A percentile compares a stretch with the other conserved stretches of the same genome.
phyloP scores from a whole-genome alignment of 2,797 vertebrate genomes.

The Argya squamiceps region DNA sequence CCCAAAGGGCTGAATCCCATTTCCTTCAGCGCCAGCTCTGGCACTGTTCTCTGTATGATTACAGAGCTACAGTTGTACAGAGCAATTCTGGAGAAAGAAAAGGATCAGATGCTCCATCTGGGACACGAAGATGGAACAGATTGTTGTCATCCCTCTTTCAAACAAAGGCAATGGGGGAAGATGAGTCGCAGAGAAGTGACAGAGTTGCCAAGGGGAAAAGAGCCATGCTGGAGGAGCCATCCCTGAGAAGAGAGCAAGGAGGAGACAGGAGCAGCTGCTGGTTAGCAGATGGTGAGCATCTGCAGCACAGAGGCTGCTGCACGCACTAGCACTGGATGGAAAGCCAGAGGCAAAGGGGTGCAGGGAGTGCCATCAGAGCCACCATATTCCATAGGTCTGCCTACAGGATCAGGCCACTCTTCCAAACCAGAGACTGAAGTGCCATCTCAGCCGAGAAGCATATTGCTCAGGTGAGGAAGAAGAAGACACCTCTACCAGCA shows the following conservation, averaged over 20 bases:
- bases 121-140: not conserved
- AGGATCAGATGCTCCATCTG: not conserved
- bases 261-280: conserved; percentile 22
- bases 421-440: not conserved
- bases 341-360: not conserved
- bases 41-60: not conserved
- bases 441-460: not conserved
- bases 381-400: not conserved
- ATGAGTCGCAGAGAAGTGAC: accelerated
- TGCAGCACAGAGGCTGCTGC: not conserved
- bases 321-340: accelerated
- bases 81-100: not conserved
- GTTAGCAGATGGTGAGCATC: conserved; percentile 41
- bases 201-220: not conserved
- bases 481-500: not conserved
- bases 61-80: not conserved
- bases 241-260: not conserved
- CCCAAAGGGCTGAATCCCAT: not conserved
- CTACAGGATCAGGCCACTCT: not conserved
- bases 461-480: not conserved
- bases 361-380: not conserved
- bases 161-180: not conserved
- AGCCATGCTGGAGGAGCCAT: not conserved
- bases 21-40: not conserved
- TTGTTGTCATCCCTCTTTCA: not conserved